Evolutionary conservation across 2,113 vertebrate genomes (phyloP), one percentile per base, ranked within the genome.

Genomic region (Phocoena sinus): DNA sequence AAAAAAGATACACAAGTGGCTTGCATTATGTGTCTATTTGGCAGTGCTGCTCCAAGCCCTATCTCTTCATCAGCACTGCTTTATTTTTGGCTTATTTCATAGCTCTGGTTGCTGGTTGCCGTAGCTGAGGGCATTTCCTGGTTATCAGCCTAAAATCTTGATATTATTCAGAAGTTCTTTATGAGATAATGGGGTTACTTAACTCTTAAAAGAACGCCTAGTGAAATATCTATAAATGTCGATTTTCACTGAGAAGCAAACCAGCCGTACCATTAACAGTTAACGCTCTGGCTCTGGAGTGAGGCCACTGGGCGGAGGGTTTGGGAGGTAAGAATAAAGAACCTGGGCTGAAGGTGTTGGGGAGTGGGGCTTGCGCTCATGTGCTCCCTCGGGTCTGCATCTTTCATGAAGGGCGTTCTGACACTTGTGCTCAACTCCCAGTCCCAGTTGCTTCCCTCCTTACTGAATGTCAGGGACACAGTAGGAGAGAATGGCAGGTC

Each of bases 121-220:
- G 6, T 1, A n/a, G 56, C 25, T 38, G 63, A 96, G 71, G 58
- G 77, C 50, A 76, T 7, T 65, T 95, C 60, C 71, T 76, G 60
- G 53, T 63, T 71, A 85, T 62, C 79, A 62, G 20, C 33, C 31
- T 89, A 63, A 92, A 60, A 93, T 71, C 26, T 44, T 88, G 63
- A 92, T 53, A 93, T 77, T 33, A 38, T 88, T 90, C 83, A 95
- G 76, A 62, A 65, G 53, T 91, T 83, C 82, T 89, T 92, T 71
- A 82, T 62, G 62, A 56, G 76, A 73, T 67, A 73, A 85, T 85
- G 36, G 53, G 9, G 12, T 88, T 84, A 80, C 7, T 88, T 82
- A 53, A 97, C 44, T 94, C 50, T 85, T 90, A 82, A 53, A 89
- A 58, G 65, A 89, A 86, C 28, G 56, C 33, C 11, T 6, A 44